Evolutionary conservation across 2,113 vertebrate genomes (phyloP).

Genomic region (Rallus limicola): DNA sequence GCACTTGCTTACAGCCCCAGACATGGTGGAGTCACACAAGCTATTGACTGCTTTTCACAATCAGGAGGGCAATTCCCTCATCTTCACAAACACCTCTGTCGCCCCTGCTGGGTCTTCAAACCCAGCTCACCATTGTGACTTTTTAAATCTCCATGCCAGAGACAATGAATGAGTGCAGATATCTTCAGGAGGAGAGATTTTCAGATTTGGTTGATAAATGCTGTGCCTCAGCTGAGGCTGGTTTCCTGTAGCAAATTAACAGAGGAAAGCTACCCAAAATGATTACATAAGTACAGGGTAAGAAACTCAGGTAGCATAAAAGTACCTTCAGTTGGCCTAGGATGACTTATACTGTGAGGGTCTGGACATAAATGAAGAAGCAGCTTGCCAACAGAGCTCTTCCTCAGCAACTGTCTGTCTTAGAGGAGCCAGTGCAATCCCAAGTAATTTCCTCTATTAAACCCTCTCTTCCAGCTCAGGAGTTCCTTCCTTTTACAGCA

Average conservation of each 20-base stretch:
- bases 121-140: not conserved
- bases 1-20: not conserved
- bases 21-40: not conserved
- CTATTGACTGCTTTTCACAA: not conserved
- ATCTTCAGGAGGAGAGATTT: not conserved
- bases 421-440: not conserved
- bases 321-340: not conserved
- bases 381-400: not conserved
- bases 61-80: not conserved
- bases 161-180: not conserved
- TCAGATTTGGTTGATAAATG: not conserved
- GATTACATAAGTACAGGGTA: not conserved
- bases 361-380: not conserved
- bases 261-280: not conserved
- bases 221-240: not conserved
- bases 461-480: not conserved
- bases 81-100: not conserved
- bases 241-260: not conserved
- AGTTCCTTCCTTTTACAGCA: not conserved
- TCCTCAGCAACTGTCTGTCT: not conserved
- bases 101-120: not conserved
- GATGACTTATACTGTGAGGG: not conserved
- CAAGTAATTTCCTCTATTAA: constrained; percentile 2
- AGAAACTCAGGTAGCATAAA: not conserved
- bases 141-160: not conserved